Base-by-base conservation (phyloP, 2,113 vertebrate species). In the Callaeas wilsoni region DNA sequence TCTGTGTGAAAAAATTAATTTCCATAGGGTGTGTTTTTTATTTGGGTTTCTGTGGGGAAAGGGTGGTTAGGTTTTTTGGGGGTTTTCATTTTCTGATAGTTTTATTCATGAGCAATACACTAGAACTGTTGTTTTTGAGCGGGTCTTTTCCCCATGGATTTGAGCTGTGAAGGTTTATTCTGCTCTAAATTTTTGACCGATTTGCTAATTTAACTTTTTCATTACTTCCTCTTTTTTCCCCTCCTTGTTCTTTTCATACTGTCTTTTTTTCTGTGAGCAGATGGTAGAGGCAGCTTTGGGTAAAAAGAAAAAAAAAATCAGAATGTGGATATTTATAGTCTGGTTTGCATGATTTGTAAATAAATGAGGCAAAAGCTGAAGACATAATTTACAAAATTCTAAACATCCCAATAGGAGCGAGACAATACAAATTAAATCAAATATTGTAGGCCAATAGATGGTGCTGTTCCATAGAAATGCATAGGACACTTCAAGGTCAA, bases 371-470 rank as follows among this genome's bases (percentile, higher is more conserved):
- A 80, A 85, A 94, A 84, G 42, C 52, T 75, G 53, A 91, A 84
- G 69, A 35, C 69, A 49, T 89, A 75, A 60, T 39, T 70, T 53
- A 37, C 57, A 90, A 86, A 71, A 67, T 53, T 65, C 19, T 33
- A 22, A 75, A 39, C 25, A 71, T 83, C 16, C 13, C 32, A 32
- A 3, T 6, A 47, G 57, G 25, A 83, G 27, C 0, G 0, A 71
- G 86, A 60, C 21, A 56, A 84, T 93, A 64, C 41, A 75, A 65
- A 90, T 85, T 26, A 77, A 63, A 50, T 62, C 13, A 56, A 22
- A 4, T 63, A 13, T 10, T 68, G 23, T 33, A 39, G 33, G 17
- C 75, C 96, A 84, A n/a, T 84, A 96, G 96, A 84, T 97, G 96
- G 95, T 84, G 94, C 92, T 95, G 7, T 93, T 81, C 69, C n/a